Conservation (phyloP, 2,113 vertebrate species). For the Malurus cyaneus region DNA sequence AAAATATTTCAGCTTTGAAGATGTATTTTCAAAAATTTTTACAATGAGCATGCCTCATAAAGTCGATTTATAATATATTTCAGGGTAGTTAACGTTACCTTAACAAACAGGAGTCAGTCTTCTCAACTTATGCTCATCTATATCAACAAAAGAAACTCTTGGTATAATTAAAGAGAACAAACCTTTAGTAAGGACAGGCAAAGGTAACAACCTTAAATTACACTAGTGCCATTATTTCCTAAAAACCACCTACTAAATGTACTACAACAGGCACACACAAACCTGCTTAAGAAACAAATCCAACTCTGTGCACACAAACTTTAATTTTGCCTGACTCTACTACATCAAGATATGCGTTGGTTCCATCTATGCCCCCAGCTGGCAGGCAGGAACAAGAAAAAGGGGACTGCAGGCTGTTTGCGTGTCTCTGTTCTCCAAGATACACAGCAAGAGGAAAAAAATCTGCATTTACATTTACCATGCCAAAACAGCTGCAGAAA, state of each 20-base stretch:
- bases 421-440: not conserved
- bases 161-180: not conserved
- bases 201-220: not conserved
- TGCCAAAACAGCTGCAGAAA: not conserved
- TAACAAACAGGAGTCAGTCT: not conserved
- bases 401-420: not conserved
- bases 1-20: constrained; percentile 1
- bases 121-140: not conserved
- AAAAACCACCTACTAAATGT: not conserved
- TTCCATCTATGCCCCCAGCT: not conserved
- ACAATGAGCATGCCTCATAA: rapidly evolving
- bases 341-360: not conserved
- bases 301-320: not conserved
- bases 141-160: not conserved
- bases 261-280: not conserved
- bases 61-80: not conserved
- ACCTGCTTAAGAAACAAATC: not conserved
- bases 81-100: not conserved
- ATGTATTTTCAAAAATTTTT: not conserved
- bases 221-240: not conserved
- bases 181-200: not conserved
- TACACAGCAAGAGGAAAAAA: rapidly evolving
- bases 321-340: not conserved
- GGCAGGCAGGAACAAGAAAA: not conserved
- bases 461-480: not conserved